A percentile compares a stretch with the other conserved stretches of the same genome.
These are phyloP conservation scores for Sarcophaga carnaria DNA, from an alignment of 2,888 invertebrate species.

Conservation along the genomic window DNA sequence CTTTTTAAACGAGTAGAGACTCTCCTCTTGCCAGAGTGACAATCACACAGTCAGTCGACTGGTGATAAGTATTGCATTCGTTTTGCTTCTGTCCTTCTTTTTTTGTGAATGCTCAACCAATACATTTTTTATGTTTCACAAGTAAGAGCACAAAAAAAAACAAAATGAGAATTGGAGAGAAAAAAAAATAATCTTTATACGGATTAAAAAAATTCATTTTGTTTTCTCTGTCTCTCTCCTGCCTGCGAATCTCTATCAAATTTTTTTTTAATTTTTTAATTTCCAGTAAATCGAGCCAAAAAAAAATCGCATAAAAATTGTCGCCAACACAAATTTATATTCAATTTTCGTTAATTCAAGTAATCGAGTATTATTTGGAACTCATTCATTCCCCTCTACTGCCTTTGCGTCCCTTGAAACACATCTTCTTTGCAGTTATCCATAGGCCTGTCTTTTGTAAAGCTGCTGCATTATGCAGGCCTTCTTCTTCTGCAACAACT, in stretches of 20 bases:
- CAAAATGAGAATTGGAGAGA: neutral
- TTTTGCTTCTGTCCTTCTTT: neutral
- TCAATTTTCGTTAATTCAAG: constrained; percentile 70
- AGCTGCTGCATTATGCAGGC: neutral
- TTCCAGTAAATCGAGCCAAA: constrained; percentile 64
- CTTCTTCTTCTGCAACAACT: constrained; percentile 52
- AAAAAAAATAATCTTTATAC: constrained; percentile 36
- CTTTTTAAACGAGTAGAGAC: neutral
- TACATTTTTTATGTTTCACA: constrained; percentile 40
- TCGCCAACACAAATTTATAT: constrained; percentile 69
- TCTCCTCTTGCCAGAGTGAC: constrained; percentile 7
- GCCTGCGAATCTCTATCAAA: neutral
- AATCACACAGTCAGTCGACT: constrained; percentile 29
- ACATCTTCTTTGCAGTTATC: neutral
- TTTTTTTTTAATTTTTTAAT: constrained; percentile 18
- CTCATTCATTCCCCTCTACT: constrained; percentile 22
- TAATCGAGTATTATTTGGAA: constrained; percentile 66
- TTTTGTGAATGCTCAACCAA: constrained; percentile 11
- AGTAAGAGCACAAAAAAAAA: neutral
- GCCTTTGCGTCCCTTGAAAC: neutral
- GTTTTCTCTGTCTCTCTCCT: neutral
- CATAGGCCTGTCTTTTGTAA: neutral
- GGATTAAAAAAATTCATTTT: constrained; percentile 55
- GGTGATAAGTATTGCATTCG: constrained; percentile 58
- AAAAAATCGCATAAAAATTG: constrained; percentile 65